Conservation (phyloP, 2,113 vertebrate genomes). For the Condylura cristata region DNA sequence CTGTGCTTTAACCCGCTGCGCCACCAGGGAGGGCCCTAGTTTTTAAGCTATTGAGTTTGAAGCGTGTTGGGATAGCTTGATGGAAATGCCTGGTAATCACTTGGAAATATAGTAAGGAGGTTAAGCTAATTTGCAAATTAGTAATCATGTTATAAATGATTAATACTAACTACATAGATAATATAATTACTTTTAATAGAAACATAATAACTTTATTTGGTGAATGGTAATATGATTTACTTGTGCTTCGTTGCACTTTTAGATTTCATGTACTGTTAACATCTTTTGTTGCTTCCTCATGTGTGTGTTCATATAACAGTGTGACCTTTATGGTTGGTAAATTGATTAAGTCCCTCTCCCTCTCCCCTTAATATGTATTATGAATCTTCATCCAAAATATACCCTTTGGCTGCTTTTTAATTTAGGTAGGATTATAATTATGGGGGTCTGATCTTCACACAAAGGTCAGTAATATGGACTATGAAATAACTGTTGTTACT, state of each 20-base stretch:
- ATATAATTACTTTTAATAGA: slow-evolving; percentile 12
- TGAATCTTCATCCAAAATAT: slow-evolving; percentile 38
- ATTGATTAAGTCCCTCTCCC: not conserved
- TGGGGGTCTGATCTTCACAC: slow-evolving; percentile 18
- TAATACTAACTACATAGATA: slow-evolving; percentile 22
- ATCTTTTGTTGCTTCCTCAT: not conserved
- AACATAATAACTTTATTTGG: slow-evolving; percentile 19
- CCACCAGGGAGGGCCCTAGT: no score
- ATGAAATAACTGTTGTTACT: not conserved
- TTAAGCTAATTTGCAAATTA: not conserved
- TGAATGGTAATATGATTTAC: not conserved
- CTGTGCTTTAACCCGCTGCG: no score
- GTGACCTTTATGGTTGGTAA: not conserved
- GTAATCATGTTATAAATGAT: not conserved
- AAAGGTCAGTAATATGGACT: not conserved
- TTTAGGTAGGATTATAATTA: not conserved
- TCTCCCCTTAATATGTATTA: not conserved
- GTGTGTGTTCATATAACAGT: not conserved
- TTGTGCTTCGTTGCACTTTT: not conserved
- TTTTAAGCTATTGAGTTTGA: not conserved
- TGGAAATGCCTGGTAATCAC: not conserved
- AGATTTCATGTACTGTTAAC: not conserved
- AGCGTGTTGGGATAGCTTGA: not conserved
- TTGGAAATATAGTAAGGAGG: slow-evolving; percentile 7
- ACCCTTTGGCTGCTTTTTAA: not conserved